Base-by-base conservation (phyloP, 2,888 invertebrate species). In the Cyclophora punctaria region DNA sequence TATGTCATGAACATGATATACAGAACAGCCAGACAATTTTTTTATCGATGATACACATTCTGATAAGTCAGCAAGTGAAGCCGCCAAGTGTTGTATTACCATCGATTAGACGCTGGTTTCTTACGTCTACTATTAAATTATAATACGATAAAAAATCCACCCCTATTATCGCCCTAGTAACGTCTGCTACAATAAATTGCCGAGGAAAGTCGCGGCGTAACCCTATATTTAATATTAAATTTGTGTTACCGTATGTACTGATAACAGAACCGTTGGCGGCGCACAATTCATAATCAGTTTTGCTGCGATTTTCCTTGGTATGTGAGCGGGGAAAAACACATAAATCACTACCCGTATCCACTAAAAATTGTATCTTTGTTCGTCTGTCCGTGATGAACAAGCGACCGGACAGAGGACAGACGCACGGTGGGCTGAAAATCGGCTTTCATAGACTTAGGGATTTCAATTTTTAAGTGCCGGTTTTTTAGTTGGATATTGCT, bases 91-190 rank as follows among this genome's bases (percentile, higher is more conserved):
- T 44, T 5, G 60, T 58, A 0, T 45, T 5, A 3, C 34, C 58
- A 46, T 59, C 58, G 0, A 57, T 20, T 1, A 57, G 41, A 3
- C 52, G 52, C 7, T 52, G 46, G 34, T 53, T 51, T 2, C 52
- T 45, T 7, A 46, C 3, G 33, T 57, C 57, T 3, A 57, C 55
- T 5, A 53, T 41, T 2, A 55, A 35, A n/a, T 41, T 41, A 34
- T 64, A 48, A 46, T 52, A 46, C 34, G 48, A 51, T 33, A 59
- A 35, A 52, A 69, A 65, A 44, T 67, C 67, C 3, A 60, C 62
- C 0, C 67, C 65, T 3, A 68, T 67, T 4, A 68, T 71, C 0
- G 69, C 48, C 43, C 60, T 63, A 0, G 63, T 61, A 0, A 67
- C 65, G 37, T 68, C 62, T 3, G 65, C 64, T 0, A 69, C 59